These are phyloP conservation scores for Eutrigla gurnardus DNA, from an alignment of 2,797 vertebrate genomes.

Conservation along the genomic window DNA sequence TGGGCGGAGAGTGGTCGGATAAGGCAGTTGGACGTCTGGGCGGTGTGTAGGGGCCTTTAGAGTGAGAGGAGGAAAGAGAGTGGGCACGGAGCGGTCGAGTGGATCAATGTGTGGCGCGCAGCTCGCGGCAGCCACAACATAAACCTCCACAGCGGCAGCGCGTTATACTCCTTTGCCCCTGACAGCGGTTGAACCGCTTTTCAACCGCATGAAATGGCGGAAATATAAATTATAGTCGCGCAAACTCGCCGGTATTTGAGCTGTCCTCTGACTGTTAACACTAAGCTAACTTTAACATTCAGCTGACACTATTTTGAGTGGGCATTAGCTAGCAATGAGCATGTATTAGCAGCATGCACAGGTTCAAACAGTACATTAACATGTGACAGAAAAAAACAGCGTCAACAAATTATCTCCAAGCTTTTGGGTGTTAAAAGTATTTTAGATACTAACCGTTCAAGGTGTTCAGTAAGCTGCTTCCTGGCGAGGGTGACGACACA, in stretches of 20 bases:
- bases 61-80: no score
- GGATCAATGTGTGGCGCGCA: no score
- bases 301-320: slow-evolving; percentile 6
- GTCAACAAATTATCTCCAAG: slow-evolving; percentile 9
- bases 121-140: no score
- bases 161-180: no score
- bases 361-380: background rate
- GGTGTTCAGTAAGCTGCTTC: background rate
- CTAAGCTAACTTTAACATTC: background rate
- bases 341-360: slow-evolving; percentile 15
- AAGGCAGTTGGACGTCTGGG: no score
- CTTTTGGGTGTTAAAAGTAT: slow-evolving; percentile 3
- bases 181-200: background rate
- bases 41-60: no score
- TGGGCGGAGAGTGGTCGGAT: no score
- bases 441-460: background rate
- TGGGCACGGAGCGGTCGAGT: no score
- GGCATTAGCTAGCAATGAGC: background rate
- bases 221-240: background rate
- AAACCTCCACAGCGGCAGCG: no score
- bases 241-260: background rate
- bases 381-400: background rate
- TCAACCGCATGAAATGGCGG: background rate
- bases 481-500: background rate
- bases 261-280: background rate